Base-by-base conservation (phyloP, 2,797 vertebrate genomes). In the Aselliscus stoliczkanus region DNA sequence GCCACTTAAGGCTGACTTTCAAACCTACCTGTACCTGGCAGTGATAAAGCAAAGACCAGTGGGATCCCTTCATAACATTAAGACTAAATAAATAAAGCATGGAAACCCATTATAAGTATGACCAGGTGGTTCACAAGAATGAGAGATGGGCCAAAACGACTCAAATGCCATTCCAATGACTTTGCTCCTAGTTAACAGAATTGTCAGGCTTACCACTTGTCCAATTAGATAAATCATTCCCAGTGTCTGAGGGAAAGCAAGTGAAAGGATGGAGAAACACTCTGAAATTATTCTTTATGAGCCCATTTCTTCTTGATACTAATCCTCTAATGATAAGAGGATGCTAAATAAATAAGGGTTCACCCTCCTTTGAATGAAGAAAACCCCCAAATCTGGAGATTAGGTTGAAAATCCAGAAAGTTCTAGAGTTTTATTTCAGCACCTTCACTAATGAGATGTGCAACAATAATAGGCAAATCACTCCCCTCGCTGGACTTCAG, bases 381-480 rank as follows among this genome's bases (percentile, higher is more conserved):
- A 93, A 91, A 58, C 3, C 2, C 5, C 25, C 23, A 69, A 14
- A 88, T 39, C 25, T 29, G 25, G 85, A 84, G 72, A 62, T 72
- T 60, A n/a, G 34, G 23, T 52, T 42, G 44, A 79, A 94, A 90
- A 25, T 90, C 50, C 79, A 65, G 64, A 47, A 96, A 65, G 52
- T 34, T 77, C 85, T 82, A n/a, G 2, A 3, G 6, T 34, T 96
- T 88, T 65, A 52, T 73, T 81, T 64, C 7, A 44, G 56, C 31
- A 64, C n/a, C 18, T 84, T 87, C 20, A 31, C 73, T 95, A 88
- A 93, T 7, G n/a, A 96, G 52, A 90, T 58, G 20, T 34, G 7
- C 42, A 81, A 5, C 20, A 84, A 37, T 29, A 42, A 42, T 42
- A 9, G 44, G 21, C 39, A 29, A n/a, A 67, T 84, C 39, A 39